phyloP scores from a whole-genome alignment of 2,888 invertebrate genomes.

The Brachyptera risi region DNA sequence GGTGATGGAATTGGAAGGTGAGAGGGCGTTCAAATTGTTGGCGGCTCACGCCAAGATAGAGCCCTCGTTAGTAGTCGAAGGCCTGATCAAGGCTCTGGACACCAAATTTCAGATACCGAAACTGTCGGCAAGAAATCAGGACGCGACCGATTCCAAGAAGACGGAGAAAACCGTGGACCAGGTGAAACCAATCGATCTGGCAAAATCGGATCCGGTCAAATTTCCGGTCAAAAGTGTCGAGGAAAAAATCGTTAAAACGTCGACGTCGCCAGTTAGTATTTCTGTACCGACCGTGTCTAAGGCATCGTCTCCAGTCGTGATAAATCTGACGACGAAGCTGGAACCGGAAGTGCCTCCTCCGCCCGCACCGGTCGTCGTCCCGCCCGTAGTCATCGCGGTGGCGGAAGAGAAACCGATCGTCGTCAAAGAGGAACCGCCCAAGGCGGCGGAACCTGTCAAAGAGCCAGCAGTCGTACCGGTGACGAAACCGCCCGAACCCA shows the following conservation, averaged over 20 bases:
- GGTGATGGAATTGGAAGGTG: constrained; percentile 56
- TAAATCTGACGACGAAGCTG: not conserved
- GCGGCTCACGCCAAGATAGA: constrained; percentile 53
- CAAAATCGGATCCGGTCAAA: not conserved
- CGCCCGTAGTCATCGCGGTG: not conserved
- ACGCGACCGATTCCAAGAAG: constrained; percentile 39
- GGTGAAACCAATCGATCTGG: not conserved
- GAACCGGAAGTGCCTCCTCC: not conserved
- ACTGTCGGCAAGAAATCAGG: constrained; percentile 55
- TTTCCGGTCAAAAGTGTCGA: not conserved
- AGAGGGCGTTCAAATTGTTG: constrained; percentile 55
- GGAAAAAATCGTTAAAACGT: not conserved
- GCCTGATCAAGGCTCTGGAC: constrained; percentile 71
- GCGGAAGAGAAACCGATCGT: not conserved
- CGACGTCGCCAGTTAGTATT: not conserved
- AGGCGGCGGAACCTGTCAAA: not conserved
- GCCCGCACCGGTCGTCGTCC: not conserved
- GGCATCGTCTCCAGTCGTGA: not conserved
- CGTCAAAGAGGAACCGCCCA: not conserved
- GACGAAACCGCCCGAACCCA: not conserved
- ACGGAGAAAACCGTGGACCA: not conserved
- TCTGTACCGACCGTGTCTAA: not conserved
- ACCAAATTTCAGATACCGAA: constrained; percentile 87
- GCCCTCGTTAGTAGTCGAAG: constrained; percentile 58
- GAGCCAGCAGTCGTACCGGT: too few relatives aligned